phyloP scores from a whole-genome alignment of 2,888 invertebrate genomes.

The Nycteola revayana region DNA sequence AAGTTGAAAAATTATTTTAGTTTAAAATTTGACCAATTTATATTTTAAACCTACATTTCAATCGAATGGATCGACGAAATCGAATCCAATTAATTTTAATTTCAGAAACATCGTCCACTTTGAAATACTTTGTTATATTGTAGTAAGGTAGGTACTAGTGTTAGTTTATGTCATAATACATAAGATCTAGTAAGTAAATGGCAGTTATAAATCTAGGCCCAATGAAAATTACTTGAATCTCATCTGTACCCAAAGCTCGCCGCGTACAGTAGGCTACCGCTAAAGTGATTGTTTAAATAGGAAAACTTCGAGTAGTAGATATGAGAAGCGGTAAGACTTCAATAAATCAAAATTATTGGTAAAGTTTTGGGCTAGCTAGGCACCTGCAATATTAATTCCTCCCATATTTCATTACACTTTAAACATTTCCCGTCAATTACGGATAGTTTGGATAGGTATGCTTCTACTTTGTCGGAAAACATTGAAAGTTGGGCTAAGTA shows the following conservation, averaged over 20 bases:
- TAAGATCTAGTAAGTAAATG: no score
- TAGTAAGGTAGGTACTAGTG: no score
- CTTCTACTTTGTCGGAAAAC: conserved; percentile 26
- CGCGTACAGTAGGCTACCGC: conserved; percentile 12
- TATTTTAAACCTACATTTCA: no score
- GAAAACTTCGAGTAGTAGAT: conserved; percentile 53
- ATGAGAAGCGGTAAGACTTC: conserved; percentile 49
- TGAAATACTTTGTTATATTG: no score
- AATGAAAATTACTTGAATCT: conserved; percentile 14
- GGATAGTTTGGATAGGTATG: conserved; percentile 37
- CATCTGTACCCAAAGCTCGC: conserved; percentile 13
- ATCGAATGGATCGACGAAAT: no score
- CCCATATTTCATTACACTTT: conserved; percentile 52
- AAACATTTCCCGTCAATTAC: conserved; percentile 50
- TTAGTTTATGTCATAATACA: no score
- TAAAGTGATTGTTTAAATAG: conserved; percentile 51
- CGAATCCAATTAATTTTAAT: no score
- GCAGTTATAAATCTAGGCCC: conserved; percentile 15
- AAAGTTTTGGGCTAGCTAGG: conserved; percentile 54
- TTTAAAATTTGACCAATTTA: no score
- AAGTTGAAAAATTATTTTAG: no score
- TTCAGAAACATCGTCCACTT: no score
- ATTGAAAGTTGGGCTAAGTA: conserved; percentile 20
- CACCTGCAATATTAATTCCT: conserved; percentile 61
- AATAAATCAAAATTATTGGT: conserved; percentile 68